Conservation (phyloP, 2,797 vertebrate genomes). For the Alcedo quadribrachys region DNA sequence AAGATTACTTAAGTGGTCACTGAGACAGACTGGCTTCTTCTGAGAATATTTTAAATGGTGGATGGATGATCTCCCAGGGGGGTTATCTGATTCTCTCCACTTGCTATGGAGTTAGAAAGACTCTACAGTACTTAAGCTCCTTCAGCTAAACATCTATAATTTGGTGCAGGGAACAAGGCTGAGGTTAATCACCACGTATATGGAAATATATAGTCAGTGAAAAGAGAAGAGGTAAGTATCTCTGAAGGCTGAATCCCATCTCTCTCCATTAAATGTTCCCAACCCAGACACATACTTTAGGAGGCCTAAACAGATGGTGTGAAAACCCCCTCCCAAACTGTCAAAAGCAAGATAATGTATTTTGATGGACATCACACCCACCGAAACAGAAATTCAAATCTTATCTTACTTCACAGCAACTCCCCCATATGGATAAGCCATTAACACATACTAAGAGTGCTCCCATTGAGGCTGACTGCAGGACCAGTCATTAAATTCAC, state of each 20-base stretch:
- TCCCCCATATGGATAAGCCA: neutral
- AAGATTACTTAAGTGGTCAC: neutral
- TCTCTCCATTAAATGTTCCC: neutral
- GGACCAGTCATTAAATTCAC: neutral
- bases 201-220: neutral
- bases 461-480: neutral
- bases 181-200: neutral
- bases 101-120: neutral
- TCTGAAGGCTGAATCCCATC: neutral
- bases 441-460: neutral
- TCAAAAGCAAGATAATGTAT: constrained; percentile 8
- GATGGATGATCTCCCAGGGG: neutral
- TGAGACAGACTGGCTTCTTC: neutral
- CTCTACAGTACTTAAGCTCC: neutral
- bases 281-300: neutral
- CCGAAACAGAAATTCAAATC: neutral
- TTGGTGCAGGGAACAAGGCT: neutral
- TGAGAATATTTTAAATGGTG: neutral
- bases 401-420: constrained; percentile 20
- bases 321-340: constrained; percentile 30
- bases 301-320: constrained; percentile 30
- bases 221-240: constrained; percentile 3
- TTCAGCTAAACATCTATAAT: neutral
- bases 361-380: constrained; percentile 44
- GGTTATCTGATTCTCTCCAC: neutral